Percentiles rank a stretch among this genome's conserved stretches.
These are phyloP conservation scores for Anas flavirostris DNA, from an alignment of 2,797 vertebrate genomes.

Conservation along the genomic window DNA sequence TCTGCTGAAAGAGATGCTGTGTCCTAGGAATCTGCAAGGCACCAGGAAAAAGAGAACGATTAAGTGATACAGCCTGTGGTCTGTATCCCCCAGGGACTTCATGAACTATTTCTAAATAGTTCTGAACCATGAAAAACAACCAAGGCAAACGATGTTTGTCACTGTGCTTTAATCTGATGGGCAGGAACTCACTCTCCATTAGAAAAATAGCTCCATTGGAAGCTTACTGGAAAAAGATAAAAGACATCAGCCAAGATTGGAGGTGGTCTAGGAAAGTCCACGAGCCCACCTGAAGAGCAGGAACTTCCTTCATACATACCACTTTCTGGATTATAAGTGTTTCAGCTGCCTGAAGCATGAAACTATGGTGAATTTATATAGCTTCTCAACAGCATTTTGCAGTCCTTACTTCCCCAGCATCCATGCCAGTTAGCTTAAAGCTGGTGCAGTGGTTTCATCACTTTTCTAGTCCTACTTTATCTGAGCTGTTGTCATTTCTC, in stretches of 20 bases:
- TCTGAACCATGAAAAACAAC: background rate
- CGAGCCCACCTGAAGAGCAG: background rate
- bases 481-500: background rate
- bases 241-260: background rate
- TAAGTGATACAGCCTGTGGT: background rate
- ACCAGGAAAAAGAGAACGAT: background rate
- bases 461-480: background rate
- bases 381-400: slow-evolving; percentile 19
- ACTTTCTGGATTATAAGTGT: background rate
- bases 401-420: background rate
- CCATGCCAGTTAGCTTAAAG: background rate
- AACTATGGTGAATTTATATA: background rate
- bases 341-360: background rate
- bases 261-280: background rate
- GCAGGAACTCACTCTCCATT: background rate
- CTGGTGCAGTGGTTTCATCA: background rate
- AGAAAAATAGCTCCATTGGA: background rate
- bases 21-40: background rate
- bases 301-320: background rate
- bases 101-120: background rate
- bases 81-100: background rate
- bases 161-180: background rate
- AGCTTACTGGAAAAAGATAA: background rate
- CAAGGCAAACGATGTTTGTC: background rate
- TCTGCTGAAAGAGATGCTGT: background rate